Base-by-base conservation (phyloP, 1,140 invertebrate genomes). In the Drosophila albomicans region DNA sequence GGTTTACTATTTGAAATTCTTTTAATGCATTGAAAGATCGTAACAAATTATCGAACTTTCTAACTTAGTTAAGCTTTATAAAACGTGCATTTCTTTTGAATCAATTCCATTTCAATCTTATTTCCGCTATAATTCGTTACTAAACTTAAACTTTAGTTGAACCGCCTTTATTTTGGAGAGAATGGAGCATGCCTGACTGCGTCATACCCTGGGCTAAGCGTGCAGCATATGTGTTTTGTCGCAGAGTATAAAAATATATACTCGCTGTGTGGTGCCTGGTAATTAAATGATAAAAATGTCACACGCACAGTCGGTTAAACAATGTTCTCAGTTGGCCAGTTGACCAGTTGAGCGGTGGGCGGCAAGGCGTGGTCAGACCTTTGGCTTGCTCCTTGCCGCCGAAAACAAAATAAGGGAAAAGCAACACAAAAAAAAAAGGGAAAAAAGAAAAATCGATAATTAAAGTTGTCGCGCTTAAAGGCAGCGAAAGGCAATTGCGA, bases 281-380 rank as follows among this genome's bases (percentile, higher is more conserved):
- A 73, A 73, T 73, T 68, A 68, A 68, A 73, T 68, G 65, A 68
- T 54, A 61, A 61, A 73, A 58, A 72, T 73, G 64, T 73, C 70
- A 48, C 70, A 67, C 70, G 71, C 62, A 71, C 63, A 72, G 45
- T 41, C 49, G 28, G 49, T 32, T 69, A 70, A 64, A 52, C 28
- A 70, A 8, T 16, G 13, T 16, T 20, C 54, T 5, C 62, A 43
- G 62, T 32, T n/a, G 49, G 51, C 35, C 5, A 30, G 48, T 45
- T 5, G 61, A 32, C 11, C 13, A 56, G 54, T 57, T 59, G n/a
- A 30, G 43, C 43, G n/a, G 43, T 46, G 52, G 28, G 32, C 35
- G 13, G 11, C 15, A 25, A 30, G 52, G 52, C 32, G 52, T 46
- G 16, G 35, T 46, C 32, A n/a, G 32, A 41, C 41, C n/a, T 52